A percentile compares a stretch with the other conserved stretches of the same genome.
phyloP scores from a whole-genome alignment of 2,797 vertebrate species.

The Cuculus canorus region DNA sequence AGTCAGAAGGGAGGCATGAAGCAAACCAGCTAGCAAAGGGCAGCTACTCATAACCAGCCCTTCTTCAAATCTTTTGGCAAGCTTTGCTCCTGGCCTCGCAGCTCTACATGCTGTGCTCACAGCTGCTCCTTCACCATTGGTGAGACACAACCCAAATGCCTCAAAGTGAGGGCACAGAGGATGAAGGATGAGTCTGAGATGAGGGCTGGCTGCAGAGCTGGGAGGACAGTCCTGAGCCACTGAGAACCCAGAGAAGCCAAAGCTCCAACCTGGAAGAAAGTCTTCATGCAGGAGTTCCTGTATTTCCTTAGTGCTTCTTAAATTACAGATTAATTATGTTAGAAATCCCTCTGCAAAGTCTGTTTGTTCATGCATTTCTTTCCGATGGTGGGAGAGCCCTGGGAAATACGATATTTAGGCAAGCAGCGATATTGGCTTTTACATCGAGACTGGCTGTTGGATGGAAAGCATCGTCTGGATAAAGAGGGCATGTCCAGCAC shows the following conservation, averaged over 20 bases:
- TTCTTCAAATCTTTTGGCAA: slow-evolving; percentile 38
- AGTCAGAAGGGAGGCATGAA: not conserved
- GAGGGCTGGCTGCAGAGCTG: not conserved
- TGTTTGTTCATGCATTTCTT: not conserved
- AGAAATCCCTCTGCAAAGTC: not conserved
- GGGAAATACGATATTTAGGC: not conserved
- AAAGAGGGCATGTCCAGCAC: not conserved
- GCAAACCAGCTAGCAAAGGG: slow-evolving; percentile 1
- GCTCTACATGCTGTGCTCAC: slow-evolving; percentile 25
- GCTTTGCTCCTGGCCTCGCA: not conserved
- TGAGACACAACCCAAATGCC: not conserved
- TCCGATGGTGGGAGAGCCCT: not conserved
- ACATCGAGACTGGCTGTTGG: not conserved
- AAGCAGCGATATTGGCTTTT: not conserved
- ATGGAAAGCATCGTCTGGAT: not conserved
- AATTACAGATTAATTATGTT: not conserved
- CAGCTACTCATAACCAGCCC: slow-evolving; percentile 19
- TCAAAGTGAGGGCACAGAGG: not conserved
- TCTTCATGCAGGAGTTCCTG: not conserved
- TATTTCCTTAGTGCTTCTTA: not conserved
- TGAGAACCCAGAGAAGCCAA: not conserved
- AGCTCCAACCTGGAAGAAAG: not conserved
- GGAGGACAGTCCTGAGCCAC: not conserved
- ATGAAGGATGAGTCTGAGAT: not conserved
- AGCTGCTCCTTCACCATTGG: not conserved